These are phyloP conservation scores for Ochropleura leucogaster DNA, from an alignment of 2,888 invertebrate genomes.

Conservation along the genomic window DNA sequence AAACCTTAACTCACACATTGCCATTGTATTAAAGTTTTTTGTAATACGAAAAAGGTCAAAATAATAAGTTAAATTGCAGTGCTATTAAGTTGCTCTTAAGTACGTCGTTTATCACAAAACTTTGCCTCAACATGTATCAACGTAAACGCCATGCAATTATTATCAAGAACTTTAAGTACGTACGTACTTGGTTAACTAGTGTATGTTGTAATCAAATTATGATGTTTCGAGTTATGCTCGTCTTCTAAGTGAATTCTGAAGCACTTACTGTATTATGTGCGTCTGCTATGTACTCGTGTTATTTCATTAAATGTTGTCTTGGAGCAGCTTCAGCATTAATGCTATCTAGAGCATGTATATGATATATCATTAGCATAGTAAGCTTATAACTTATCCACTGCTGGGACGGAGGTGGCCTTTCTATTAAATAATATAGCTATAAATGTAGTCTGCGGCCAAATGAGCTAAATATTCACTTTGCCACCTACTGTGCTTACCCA, in stretches of 20 bases:
- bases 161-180: slow-evolving; percentile 29
- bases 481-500: neutral
- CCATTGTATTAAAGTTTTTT: slow-evolving; percentile 28
- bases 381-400: no score
- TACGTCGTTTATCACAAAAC: slow-evolving; percentile 42
- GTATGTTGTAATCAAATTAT: slow-evolving; percentile 39
- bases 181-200: slow-evolving; percentile 12
- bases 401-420: neutral
- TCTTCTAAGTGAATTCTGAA: slow-evolving; percentile 14
- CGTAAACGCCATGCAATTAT: slow-evolving; percentile 39
- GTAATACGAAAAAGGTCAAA: slow-evolving; percentile 43
- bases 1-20: slow-evolving; percentile 6
- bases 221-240: slow-evolving; percentile 15
- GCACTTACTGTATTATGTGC: slow-evolving; percentile 12
- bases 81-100: slow-evolving; percentile 22
- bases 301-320: slow-evolving; percentile 16
- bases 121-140: slow-evolving; percentile 11
- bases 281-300: neutral
- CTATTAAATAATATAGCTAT: no score
- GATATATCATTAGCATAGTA: neutral
- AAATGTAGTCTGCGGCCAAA: neutral
- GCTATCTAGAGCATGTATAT: neutral
- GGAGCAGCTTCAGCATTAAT: neutral
- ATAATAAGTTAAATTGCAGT: slow-evolving; percentile 46
- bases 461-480: neutral